A percentile compares a stretch with the other conserved stretches of the same genome.
Conservation (phyloP, 1,140 invertebrate genomes). For the Latrodectus geometricus region DNA sequence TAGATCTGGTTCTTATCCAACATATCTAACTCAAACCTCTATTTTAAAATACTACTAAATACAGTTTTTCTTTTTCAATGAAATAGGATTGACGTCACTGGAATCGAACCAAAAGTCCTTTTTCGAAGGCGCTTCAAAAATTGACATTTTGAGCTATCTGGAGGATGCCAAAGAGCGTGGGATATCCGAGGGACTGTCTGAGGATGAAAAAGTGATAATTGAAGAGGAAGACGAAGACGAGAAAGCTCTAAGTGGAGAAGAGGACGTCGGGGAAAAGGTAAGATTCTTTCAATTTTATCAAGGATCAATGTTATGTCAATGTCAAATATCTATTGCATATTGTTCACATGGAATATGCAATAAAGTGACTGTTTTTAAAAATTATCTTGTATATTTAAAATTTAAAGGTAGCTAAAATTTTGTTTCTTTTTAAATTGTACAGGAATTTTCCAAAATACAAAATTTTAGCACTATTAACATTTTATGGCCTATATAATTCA, state of each 20-base stretch:
- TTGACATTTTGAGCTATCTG: slow-evolving; percentile 87
- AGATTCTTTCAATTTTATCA: neutral
- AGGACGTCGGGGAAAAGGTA: slow-evolving; percentile 50
- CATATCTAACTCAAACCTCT: too few species aligned
- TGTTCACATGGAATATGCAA: too few species aligned
- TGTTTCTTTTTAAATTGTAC: too few species aligned
- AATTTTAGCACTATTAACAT: too few species aligned
- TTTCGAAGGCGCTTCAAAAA: slow-evolving; percentile 87
- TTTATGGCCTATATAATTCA: too few species aligned
- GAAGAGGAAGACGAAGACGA: slow-evolving; percentile 52
- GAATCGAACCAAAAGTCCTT: slow-evolving; percentile 74
- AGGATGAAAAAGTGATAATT: slow-evolving; percentile 50
- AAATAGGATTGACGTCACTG: slow-evolving; percentile 35
- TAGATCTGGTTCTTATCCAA: too few species aligned
- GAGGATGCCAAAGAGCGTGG: slow-evolving; percentile 84
- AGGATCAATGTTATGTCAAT: too few species aligned
- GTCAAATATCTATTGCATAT: too few species aligned
- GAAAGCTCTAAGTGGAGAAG: slow-evolving; percentile 35
- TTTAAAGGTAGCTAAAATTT: too few species aligned
- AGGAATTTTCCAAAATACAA: too few species aligned
- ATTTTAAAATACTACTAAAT: neutral
- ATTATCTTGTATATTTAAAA: too few species aligned
- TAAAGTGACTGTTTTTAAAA: too few species aligned
- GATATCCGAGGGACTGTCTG: slow-evolving; percentile 61
- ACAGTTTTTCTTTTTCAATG: neutral